phyloP scores from a whole-genome alignment of 1,140 invertebrate species.

The Sycophila sp. region DNA sequence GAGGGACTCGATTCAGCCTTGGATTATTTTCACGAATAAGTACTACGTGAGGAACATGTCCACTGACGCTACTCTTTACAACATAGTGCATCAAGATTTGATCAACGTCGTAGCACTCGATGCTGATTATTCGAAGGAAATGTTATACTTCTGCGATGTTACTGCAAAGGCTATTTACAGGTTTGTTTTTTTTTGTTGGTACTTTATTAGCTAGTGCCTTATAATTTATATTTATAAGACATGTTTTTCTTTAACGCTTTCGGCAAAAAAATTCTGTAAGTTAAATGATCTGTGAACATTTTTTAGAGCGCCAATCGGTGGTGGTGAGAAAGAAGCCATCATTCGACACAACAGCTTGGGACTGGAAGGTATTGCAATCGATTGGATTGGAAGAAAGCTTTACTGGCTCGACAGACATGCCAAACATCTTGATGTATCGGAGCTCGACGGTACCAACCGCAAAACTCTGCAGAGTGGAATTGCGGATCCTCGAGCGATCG shows the following conservation, averaged over 20 bases:
- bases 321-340: conserved; percentile 79
- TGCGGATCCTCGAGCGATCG: conserved; percentile 91
- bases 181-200: conserved; percentile 31
- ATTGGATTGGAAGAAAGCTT: conserved; percentile 96
- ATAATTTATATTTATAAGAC: too few species aligned
- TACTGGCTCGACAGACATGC: conserved; percentile 98
- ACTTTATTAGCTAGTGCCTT: too few species aligned
- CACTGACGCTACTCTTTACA: conserved; percentile 85
- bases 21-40: conserved; percentile 97
- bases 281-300: too few species aligned
- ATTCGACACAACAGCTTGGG: conserved; percentile 94
- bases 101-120: conserved; percentile 97
- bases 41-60: conserved; percentile 98
- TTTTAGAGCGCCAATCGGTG: conserved; percentile 56
- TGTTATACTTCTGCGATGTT: conserved; percentile 95
- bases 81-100: conserved; percentile 92
- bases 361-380: conserved; percentile 94
- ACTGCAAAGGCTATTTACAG: conserved; percentile 92
- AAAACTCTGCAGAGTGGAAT: conserved; percentile 89
- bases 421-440: conserved; percentile 91
- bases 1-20: conserved; percentile 83
- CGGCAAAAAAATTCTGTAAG: too few species aligned
- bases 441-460: conserved; percentile 91
- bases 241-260: too few species aligned
- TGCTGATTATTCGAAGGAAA: conserved; percentile 86